Evolutionary conservation across 2,888 invertebrate species (phyloP).

Genomic region (Tachystola acroxantha): DNA sequence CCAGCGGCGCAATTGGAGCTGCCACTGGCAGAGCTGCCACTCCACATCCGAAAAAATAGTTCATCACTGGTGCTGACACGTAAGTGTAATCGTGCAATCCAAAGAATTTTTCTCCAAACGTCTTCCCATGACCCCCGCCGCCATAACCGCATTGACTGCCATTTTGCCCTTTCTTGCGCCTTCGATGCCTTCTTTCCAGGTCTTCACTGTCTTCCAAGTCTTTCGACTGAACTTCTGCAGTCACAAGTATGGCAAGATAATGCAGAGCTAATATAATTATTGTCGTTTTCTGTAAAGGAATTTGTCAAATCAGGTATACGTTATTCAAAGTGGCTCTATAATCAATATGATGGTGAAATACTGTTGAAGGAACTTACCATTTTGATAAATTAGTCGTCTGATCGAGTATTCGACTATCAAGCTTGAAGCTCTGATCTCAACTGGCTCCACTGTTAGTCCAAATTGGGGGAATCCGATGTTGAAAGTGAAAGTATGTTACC

Average conservation of each 20-base stretch:
- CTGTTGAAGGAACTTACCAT: constrained; percentile 32
- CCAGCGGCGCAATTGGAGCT: constrained; percentile 17
- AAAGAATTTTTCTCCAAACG: constrained; percentile 44
- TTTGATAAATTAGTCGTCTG: constrained; percentile 8
- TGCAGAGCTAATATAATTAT: constrained; percentile 36
- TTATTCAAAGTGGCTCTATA: constrained; percentile 5
- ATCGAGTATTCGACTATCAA: constrained; percentile 15
- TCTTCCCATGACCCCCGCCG: constrained; percentile 16
- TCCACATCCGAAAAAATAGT: constrained; percentile 63
- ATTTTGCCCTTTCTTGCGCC: constrained; percentile 49
- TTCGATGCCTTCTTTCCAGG: constrained; percentile 46
- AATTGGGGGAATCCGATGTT: constrained; percentile 37
- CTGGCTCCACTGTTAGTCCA: constrained; percentile 20
- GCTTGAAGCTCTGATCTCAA: constrained; percentile 21
- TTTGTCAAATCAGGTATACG: neutral
- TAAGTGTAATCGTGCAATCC: constrained; percentile 53
- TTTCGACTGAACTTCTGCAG: constrained; percentile 32
- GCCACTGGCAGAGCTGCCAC: constrained; percentile 22
- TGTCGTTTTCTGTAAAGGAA: constrained; percentile 32
- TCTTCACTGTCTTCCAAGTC: constrained; percentile 48
- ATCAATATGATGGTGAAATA: constrained; percentile 8
- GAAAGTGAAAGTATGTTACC: constrained; percentile 56
- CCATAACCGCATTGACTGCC: constrained; percentile 27
- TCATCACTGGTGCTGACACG: constrained; percentile 60
- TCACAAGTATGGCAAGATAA: constrained; percentile 23